Percentiles rank a stretch among this genome's conserved stretches.
These are phyloP conservation scores for Leucoraja erinaceus DNA, from an alignment of 2,113 vertebrate species.

Conservation along the genomic window DNA sequence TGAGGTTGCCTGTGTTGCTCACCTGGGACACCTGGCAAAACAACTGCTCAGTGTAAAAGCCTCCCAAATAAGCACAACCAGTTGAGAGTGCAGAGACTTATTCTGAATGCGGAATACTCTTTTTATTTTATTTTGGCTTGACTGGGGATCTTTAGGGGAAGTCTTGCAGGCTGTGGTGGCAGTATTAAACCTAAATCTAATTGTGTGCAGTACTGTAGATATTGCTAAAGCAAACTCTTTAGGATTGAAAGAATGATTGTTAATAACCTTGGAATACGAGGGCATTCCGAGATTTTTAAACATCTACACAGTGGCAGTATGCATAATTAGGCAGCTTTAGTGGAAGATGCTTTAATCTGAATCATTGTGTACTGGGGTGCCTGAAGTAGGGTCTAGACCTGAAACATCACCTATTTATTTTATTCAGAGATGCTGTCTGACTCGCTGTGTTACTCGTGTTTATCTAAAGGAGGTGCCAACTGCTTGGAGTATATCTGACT, in stretches of 20 bases:
- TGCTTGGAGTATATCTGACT: not conserved
- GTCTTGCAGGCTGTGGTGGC: not conserved
- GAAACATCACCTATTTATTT: too few relatives aligned
- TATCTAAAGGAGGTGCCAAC: not conserved
- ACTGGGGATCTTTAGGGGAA: not conserved
- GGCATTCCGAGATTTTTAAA: not conserved
- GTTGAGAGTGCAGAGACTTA: not conserved
- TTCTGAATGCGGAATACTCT: too few relatives aligned
- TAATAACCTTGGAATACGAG: not conserved
- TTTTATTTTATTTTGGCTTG: not conserved
- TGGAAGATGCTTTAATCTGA: not conserved
- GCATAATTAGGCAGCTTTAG: not conserved
- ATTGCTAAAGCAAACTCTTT: not conserved
- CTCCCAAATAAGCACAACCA: not conserved
- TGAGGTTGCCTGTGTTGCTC: not conserved
- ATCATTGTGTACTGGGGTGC: too few relatives aligned
- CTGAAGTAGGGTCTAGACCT: too few relatives aligned
- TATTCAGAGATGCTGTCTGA: too few relatives aligned
- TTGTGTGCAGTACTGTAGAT: not conserved
- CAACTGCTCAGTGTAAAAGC: not conserved
- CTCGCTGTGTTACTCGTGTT: too few relatives aligned
- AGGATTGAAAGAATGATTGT: not conserved
- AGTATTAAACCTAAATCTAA: not conserved
- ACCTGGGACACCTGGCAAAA: not conserved
- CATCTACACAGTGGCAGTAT: not conserved